A percentile compares a stretch with the other conserved stretches of the same genome.
These are phyloP conservation scores for Rousettus madagascariensis DNA, from an alignment of 2,797 vertebrate species.

Conservation along the genomic window DNA sequence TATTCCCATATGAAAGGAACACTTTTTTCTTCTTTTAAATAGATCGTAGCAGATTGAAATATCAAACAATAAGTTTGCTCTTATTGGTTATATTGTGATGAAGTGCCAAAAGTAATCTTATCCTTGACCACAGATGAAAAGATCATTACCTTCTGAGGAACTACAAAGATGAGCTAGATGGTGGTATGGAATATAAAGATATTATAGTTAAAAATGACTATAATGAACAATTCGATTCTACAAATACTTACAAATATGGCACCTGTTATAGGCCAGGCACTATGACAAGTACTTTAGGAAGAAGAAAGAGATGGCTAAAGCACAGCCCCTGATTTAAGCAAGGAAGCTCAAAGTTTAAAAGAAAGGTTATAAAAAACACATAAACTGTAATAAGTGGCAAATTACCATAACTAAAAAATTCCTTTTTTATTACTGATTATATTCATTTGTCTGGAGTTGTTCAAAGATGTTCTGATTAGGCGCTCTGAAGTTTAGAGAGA, in stretches of 20 bases:
- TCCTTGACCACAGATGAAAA: background rate
- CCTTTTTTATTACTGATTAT: background rate
- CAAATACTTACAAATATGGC: background rate
- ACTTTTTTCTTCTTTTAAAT: background rate
- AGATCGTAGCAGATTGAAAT: background rate
- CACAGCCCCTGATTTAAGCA: background rate
- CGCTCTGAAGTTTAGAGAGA: background rate
- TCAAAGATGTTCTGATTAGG: background rate
- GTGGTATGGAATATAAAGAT: background rate
- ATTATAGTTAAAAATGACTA: background rate
- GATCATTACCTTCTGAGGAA: background rate
- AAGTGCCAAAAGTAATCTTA: background rate
- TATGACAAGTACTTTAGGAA: background rate
- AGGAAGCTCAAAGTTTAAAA: background rate
- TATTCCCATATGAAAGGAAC: background rate
- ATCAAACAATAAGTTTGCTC: conserved; percentile 13
- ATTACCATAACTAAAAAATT: background rate
- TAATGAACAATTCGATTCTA: background rate
- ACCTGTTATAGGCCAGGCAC: background rate
- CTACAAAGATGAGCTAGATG: conserved; percentile 13
- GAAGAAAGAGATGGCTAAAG: background rate
- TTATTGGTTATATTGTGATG: background rate
- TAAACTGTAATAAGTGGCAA: background rate
- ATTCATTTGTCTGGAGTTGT: background rate
- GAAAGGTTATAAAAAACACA: background rate